Base-by-base conservation (phyloP, 2,113 vertebrate genomes). In the Cynoglossus semilaevis region DNA sequence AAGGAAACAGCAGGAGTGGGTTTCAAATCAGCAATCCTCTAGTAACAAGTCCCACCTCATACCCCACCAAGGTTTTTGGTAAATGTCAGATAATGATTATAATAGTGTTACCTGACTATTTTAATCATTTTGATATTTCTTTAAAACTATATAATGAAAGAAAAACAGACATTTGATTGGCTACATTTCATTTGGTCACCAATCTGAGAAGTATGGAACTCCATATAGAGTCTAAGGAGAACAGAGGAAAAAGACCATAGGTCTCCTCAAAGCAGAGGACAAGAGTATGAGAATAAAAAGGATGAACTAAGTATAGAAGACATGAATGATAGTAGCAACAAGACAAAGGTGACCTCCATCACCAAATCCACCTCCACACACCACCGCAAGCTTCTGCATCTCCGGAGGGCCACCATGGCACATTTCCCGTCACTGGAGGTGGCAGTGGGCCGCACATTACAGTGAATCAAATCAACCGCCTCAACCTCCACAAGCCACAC, bases 401-500 rank as follows among this genome's bases (percentile, higher is more conserved):
- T 77, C 69, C 64, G 59, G 64, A 52, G 8, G 77, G 64, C 62
- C 77, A 69, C 35, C 58, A 19, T 71, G 74, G 81, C 73, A 73
- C 77, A 68, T 66, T 75, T 80, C 79, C 76, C 51, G 62, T 80
- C 80, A 63, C 70, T 10, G 72, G 72, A 66, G 82, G 79, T 78
- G 85, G 85, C 80, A 74, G 61, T 77, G 36, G 76, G 80, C 76
- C 80, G 78, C 78, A 81, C 74, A 56, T 60, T 77, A 74, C 78
- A 46, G 78, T 82, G 81, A 84, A 76, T 88, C 80, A 79, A 74
- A 72, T 78, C 47, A 38, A 77, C 67, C 69, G 81, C 74, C 38
- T 65, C 81, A 71, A 70, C 81, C 82, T 69, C 78, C 78, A 63
- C 76, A 78, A 66, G 70, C 80, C 74, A 66, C 80, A 74, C 79